Conservation (phyloP, 2,888 invertebrate genomes). For the Acanthosepion lycidas region DNA sequence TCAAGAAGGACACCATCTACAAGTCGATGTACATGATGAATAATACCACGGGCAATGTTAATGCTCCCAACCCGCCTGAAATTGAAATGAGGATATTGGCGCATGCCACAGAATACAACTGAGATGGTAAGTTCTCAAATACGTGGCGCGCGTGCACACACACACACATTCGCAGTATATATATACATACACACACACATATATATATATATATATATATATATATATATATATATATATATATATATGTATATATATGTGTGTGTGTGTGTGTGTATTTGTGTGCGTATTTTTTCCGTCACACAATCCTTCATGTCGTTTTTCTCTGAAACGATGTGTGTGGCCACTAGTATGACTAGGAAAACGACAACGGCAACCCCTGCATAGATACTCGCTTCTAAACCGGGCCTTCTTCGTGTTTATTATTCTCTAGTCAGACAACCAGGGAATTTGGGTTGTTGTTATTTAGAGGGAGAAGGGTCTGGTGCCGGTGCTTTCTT, state of each 20-base stretch:
- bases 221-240: background rate
- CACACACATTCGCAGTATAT: too few species aligned
- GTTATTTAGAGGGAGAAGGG: background rate
- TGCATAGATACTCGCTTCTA: background rate
- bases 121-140: too few species aligned
- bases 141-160: too few species aligned
- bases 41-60: too few species aligned
- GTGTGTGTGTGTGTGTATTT: background rate
- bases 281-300: background rate
- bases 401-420: background rate
- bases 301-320: background rate
- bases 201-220: background rate
- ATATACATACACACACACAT: background rate
- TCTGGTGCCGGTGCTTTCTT: background rate
- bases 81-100: too few species aligned
- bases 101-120: too few species aligned
- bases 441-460: conserved; percentile 13
- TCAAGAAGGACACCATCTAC: too few species aligned
- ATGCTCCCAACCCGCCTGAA: too few species aligned
- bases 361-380: background rate
- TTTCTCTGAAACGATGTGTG: background rate
- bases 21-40: too few species aligned
- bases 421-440: background rate
- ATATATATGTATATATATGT: background rate
- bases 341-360: background rate